These are phyloP conservation scores for Lamellibrachia satsuma DNA, from an alignment of 2,888 invertebrate species.

Conservation along the genomic window DNA sequence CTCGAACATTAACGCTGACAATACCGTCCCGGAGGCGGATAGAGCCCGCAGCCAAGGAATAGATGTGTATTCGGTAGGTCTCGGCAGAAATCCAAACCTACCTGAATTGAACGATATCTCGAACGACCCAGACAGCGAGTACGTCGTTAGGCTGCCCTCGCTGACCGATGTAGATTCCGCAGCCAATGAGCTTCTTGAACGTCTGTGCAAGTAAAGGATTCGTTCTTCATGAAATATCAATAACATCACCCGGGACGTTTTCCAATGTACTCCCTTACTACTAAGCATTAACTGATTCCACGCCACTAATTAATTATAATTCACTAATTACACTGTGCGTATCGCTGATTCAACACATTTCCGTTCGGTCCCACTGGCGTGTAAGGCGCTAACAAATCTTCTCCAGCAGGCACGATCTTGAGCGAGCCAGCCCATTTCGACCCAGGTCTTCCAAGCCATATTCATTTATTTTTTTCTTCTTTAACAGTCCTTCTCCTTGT, in stretches of 20 bases:
- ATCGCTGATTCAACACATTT: no score
- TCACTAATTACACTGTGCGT: no score
- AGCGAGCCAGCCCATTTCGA: no score
- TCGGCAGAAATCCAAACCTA: conserved; percentile 35
- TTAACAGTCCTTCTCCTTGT: no score
- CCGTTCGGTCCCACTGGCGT: no score
- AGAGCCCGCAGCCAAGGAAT: conserved; percentile 29
- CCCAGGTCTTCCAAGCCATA: no score
- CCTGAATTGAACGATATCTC: conserved; percentile 54
- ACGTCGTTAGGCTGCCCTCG: conserved; percentile 42
- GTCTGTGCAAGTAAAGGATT: background rate
- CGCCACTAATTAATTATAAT: no score
- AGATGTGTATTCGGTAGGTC: conserved; percentile 36
- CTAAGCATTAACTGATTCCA: no score
- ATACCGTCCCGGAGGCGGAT: conserved; percentile 8
- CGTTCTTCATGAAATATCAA: background rate
- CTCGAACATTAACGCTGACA: conserved; percentile 43
- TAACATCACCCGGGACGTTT: background rate
- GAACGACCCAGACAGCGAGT: conserved; percentile 50
- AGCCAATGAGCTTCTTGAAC: background rate
- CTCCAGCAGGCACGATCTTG: no score
- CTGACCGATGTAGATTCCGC: background rate
- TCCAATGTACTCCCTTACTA: no score
- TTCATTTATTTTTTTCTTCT: no score
- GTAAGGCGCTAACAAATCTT: no score